A percentile compares a stretch with the other conserved stretches of the same genome.
These are phyloP conservation scores for Gobionotothen gibberifrons DNA, from an alignment of 2,797 vertebrate genomes.

Conservation along the genomic window DNA sequence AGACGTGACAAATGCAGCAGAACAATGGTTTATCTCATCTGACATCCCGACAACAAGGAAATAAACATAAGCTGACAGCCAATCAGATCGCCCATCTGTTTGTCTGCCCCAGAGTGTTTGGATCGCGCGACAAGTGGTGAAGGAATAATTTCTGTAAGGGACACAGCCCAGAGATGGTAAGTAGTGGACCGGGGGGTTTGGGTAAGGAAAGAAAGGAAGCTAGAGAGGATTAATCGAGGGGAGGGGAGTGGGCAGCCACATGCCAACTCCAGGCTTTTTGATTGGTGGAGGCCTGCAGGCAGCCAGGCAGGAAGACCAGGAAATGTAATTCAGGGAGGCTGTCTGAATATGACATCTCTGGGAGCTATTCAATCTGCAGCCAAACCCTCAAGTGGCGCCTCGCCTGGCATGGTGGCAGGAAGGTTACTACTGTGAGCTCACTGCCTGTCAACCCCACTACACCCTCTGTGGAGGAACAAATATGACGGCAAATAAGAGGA, in stretches of 20 bases:
- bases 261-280: slow-evolving; percentile 57
- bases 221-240: slow-evolving; percentile 8
- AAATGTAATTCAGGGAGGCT: slow-evolving; percentile 80
- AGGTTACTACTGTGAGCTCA: slow-evolving; percentile 81
- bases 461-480: slow-evolving; percentile 49
- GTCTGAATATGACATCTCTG: slow-evolving; percentile 81
- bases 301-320: slow-evolving; percentile 79
- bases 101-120: slow-evolving; percentile 63
- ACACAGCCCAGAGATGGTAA: slow-evolving; percentile 61
- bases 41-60: slow-evolving; percentile 76
- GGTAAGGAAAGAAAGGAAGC: slow-evolving; percentile 20
- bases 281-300: slow-evolving; percentile 73
- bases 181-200: neutral
- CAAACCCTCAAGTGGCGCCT: slow-evolving; percentile 79
- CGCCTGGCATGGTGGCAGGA: slow-evolving; percentile 77
- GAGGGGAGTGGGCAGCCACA: slow-evolving; percentile 52
- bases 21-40: slow-evolving; percentile 74
- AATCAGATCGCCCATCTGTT: slow-evolving; percentile 80
- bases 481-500: slow-evolving; percentile 20
- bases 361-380: slow-evolving; percentile 81
- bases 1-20: slow-evolving; percentile 68
- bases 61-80: slow-evolving; percentile 78
- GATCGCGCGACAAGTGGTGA: slow-evolving; percentile 50
- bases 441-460: slow-evolving; percentile 77
- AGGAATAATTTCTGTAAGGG: slow-evolving; percentile 63